A percentile compares a stretch with the other conserved stretches of the same genome.
Conservation (phyloP, 2,113 vertebrate genomes). For the Bothrops jararaca region DNA sequence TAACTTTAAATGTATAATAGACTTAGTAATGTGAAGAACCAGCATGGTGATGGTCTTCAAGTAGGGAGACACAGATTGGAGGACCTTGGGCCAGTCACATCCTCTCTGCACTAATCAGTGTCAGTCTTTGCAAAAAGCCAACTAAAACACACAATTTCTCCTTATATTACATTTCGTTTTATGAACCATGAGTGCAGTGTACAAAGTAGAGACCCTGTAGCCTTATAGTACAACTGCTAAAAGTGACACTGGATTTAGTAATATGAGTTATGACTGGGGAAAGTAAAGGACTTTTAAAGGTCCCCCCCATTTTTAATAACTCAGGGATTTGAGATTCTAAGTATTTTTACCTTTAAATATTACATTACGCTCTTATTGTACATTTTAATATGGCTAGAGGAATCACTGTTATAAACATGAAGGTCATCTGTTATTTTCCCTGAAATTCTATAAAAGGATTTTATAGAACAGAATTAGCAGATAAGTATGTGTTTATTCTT, state of each 20-base stretch:
- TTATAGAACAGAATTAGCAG: not conserved
- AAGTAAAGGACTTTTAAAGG: not conserved
- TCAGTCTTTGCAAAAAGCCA: not conserved
- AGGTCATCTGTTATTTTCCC: not conserved
- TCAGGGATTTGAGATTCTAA: rapidly evolving
- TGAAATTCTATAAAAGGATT: not conserved
- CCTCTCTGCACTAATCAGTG: not conserved
- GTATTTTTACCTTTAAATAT: not conserved
- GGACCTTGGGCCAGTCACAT: not conserved
- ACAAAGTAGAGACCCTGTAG: no score
- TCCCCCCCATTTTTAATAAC: not conserved
- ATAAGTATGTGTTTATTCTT: not conserved
- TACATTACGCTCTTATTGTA: not conserved
- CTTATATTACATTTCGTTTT: not conserved
- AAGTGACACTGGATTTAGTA: not conserved
- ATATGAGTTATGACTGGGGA: not conserved
- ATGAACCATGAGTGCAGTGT: not conserved
- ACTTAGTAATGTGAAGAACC: not conserved
- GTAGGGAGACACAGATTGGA: not conserved
- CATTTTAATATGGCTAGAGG: not conserved
- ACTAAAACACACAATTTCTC: not conserved
- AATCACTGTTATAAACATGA: not conserved
- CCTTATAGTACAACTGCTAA: not conserved
- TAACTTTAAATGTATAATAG: not conserved
- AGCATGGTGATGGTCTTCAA: not conserved